Conservation (phyloP, 2,888 invertebrate genomes). For the Tromatobia lineatoria region DNA sequence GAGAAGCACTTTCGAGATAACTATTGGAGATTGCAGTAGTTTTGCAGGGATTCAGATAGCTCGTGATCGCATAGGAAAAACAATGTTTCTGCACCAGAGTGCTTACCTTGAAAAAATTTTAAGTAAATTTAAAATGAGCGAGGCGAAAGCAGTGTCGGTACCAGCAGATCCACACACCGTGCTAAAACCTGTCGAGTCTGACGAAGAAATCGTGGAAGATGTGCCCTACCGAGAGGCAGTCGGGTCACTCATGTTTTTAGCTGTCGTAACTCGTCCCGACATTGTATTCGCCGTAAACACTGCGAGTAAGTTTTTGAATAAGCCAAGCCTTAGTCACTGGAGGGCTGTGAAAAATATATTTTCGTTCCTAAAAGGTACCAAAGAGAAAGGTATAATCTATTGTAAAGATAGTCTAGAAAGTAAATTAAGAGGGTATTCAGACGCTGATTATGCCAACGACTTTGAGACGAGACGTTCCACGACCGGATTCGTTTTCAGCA, state of each 20-base stretch:
- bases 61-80: constrained; percentile 30
- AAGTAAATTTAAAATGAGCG: constrained; percentile 69
- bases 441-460: constrained; percentile 42
- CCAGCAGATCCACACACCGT: constrained; percentile 9
- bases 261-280: constrained; percentile 60
- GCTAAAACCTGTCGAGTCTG: constrained; percentile 57
- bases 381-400: no score
- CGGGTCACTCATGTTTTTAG: constrained; percentile 67
- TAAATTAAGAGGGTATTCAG: constrained; percentile 35
- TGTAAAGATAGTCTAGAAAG: background rate
- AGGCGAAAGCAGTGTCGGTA: constrained; percentile 64
- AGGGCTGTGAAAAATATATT: constrained; percentile 36
- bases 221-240: constrained; percentile 60
- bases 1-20: constrained; percentile 50
- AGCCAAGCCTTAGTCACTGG: constrained; percentile 39
- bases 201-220: constrained; percentile 33
- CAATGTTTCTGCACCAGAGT: constrained; percentile 68
- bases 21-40: constrained; percentile 50
- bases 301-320: constrained; percentile 29
- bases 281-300: constrained; percentile 38
- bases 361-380: no score
- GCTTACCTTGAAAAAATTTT: constrained; percentile 66
- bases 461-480: constrained; percentile 21
- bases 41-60: constrained; percentile 60
- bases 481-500: constrained; percentile 29